phyloP scores from a whole-genome alignment of 2,888 invertebrate genomes.

The Lymantria dispar region DNA sequence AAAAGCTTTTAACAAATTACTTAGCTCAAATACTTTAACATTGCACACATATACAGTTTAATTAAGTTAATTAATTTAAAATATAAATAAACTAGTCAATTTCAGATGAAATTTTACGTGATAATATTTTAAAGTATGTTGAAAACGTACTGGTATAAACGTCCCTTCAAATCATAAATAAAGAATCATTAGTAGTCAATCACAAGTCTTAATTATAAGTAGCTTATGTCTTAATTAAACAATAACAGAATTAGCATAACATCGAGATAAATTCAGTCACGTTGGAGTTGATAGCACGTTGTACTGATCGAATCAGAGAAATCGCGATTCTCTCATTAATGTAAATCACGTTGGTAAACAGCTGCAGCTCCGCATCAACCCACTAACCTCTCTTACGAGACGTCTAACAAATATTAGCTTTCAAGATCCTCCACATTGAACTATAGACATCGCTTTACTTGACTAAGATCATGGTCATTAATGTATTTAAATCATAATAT shows the following conservation, averaged over 20 bases:
- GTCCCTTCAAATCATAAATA: slow-evolving; percentile 10
- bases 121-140: no score
- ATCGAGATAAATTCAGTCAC: slow-evolving; percentile 46
- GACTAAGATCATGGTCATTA: no score
- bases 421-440: no score
- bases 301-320: slow-evolving; percentile 63
- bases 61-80: not conserved
- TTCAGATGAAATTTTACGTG: no score
- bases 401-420: slow-evolving; percentile 33
- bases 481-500: no score
- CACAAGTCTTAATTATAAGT: no score
- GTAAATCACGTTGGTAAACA: slow-evolving; percentile 54
- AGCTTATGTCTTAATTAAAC: slow-evolving; percentile 48
- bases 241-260: slow-evolving; percentile 47
- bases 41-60: slow-evolving; percentile 1
- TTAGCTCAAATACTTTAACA: slow-evolving; percentile 14
- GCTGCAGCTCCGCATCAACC: slow-evolving; percentile 58
- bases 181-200: slow-evolving; percentile 8
- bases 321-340: slow-evolving; percentile 71
- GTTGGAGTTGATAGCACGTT: slow-evolving; percentile 56
- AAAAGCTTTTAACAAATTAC: slow-evolving; percentile 39
- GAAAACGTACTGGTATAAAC: no score
- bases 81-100: not conserved
- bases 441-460: no score
- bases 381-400: slow-evolving; percentile 64